phyloP scores from a whole-genome alignment of 35 echinoderm and acorn worm species.

The Heliocidaris erythrogramma region DNA sequence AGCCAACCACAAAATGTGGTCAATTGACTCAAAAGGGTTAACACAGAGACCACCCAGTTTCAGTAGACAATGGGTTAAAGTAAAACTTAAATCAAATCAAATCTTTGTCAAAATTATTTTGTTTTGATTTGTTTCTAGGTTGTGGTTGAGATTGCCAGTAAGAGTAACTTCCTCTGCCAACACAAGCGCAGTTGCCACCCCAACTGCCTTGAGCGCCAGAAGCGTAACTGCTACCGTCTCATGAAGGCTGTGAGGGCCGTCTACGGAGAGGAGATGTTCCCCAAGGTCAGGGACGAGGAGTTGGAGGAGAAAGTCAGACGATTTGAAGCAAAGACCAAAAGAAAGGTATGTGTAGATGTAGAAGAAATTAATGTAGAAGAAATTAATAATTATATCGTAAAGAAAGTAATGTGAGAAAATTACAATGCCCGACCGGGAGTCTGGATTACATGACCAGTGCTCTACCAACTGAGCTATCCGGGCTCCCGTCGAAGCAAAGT shows the following conservation, averaged over 20 bases:
- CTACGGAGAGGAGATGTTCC: conserved; percentile 82
- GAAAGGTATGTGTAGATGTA: no score
- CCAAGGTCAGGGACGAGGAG: conserved; percentile 72
- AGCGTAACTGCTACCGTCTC: conserved; percentile 95
- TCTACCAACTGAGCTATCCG: no score
- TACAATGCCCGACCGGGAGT: no score
- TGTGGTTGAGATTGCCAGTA: conserved; percentile 96
- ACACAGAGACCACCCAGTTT: no score
- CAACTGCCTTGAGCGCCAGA: conserved; percentile 96
- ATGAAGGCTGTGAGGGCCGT: conserved; percentile 93
- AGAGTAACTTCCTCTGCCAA: conserved; percentile 95
- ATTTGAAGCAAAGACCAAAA: conserved; percentile 76
- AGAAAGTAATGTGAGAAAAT: no score
- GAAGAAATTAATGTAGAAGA: no score
- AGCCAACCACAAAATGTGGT: no score
- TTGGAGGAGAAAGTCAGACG: conserved; percentile 76
- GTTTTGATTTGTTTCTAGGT: conserved; percentile 48
- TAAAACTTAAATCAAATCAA: neutral
- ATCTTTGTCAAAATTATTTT: neutral
- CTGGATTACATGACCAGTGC: no score
- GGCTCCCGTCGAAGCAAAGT: no score
- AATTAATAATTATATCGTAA: no score
- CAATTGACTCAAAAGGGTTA: no score
- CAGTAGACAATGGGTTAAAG: no score
- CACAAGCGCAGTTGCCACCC: conserved; percentile 96